A percentile compares a stretch with the other conserved stretches of the same genome.
Evolutionary conservation across 2,888 invertebrate species (phyloP).

Genomic region (Augochlorella aurata): DNA sequence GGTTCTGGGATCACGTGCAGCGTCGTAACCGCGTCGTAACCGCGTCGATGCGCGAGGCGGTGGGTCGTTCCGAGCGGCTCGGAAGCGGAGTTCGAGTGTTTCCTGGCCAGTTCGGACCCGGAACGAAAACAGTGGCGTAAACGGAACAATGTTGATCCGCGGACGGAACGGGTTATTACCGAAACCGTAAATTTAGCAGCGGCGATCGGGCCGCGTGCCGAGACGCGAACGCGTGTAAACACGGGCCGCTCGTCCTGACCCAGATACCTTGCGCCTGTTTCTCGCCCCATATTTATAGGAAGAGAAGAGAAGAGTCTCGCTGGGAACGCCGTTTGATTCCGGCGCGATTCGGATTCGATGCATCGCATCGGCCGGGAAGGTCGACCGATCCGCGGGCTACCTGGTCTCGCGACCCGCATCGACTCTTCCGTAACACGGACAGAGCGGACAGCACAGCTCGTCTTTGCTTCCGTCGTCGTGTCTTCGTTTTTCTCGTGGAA

Average conservation of each 20-base stretch:
- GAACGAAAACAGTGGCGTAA: conserved; percentile 1
- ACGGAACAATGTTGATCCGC: conserved; percentile 9
- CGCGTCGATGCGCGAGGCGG: too few relatives aligned
- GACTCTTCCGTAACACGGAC: background rate
- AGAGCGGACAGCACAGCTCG: background rate
- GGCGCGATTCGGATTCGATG: conserved; percentile 9
- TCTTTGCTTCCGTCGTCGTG: too few relatives aligned
- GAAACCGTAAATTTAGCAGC: conserved; percentile 53
- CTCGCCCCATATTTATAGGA: conserved; percentile 52
- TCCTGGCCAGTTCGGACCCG: background rate
- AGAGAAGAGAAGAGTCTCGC: conserved; percentile 7
- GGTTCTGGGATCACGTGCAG: too few relatives aligned
- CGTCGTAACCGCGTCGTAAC: too few relatives aligned
- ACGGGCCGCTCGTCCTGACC: conserved; percentile 55
- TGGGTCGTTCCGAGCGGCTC: too few relatives aligned
- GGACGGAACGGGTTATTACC: conserved; percentile 34
- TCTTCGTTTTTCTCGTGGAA: background rate
- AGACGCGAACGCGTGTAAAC: conserved; percentile 50
- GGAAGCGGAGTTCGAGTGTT: background rate
- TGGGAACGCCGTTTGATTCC: conserved; percentile 10
- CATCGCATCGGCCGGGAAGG: background rate
- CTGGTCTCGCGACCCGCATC: background rate
- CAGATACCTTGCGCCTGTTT: conserved; percentile 49
- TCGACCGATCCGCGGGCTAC: background rate
- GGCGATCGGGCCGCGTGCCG: conserved; percentile 22